Evolutionary conservation across 1,140 invertebrate species (phyloP), one percentile per base, ranked within the genome.

Genomic region (Contarinia nasturtii): DNA sequence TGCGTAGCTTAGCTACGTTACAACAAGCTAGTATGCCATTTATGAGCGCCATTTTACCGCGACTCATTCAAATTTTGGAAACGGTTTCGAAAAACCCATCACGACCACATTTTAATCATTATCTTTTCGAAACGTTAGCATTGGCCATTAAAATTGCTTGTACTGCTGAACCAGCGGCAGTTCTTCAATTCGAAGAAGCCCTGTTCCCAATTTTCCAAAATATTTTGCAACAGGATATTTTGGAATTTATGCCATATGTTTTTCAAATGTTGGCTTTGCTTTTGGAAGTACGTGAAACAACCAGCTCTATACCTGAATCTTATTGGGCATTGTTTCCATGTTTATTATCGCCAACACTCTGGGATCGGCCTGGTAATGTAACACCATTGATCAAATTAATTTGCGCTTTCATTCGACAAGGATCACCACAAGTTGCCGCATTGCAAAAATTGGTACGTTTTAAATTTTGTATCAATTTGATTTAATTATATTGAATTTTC

Each of bases 31-130:
- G 88, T n/a, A 68, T 95, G 52, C 83, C 86, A 19, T 84, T 78
- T 58, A 68, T 96, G 54, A 75, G 72, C 20, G 72, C 77, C 12
- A 69, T 92, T 14, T 65, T 97, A 38, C 81, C 84, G 2, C 82
- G 86, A 58, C 69, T 98, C 3, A 90, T 87, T 0, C 70, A 79
- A 50, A 91, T 92, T 64, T 65, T 98, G 2, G 65, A 76, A 7
- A 59, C 76, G 7, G 90, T 93, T n/a, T 75, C 89, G 37, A 89
- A 86, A 69, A 97, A 97, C 71, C 93, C 93, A 0, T 90, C 83
- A 54, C 87, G 89, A 54, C 93, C 94, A 1, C 86, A 95, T 63
- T 98, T 96, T 65, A 97, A 97, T 70, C 93, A 98, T 63, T 97
- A 88, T 67, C 69, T 98, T 1, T 98, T 98, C 65, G 94, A 98